These are phyloP conservation scores for Iguana delicatissima DNA, from an alignment of 2,797 vertebrate genomes.

Conservation along the genomic window DNA sequence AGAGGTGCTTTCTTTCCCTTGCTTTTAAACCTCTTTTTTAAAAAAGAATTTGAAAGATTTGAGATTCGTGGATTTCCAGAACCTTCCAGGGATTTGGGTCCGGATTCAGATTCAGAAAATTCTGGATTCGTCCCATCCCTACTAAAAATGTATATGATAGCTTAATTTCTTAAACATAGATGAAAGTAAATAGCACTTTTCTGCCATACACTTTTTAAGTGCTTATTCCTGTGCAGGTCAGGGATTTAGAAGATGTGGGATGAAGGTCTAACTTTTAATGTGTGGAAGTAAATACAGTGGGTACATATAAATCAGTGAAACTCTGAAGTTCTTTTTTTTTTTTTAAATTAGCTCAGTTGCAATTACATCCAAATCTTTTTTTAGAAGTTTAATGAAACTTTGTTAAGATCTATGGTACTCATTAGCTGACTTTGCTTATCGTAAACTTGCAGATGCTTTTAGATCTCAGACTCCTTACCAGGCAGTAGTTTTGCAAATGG, in stretches of 20 bases:
- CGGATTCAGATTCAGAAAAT: too few species aligned
- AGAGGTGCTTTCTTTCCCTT: too few species aligned
- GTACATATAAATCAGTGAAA: neutral
- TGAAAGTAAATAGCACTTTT: neutral
- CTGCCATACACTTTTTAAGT: neutral
- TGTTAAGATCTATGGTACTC: constrained; percentile 35
- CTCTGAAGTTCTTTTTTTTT: neutral
- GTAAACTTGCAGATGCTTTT: constrained; percentile 31
- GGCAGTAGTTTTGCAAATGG: constrained; percentile 54
- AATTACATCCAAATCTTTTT: neutral
- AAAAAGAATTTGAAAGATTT: too few species aligned
- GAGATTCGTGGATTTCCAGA: too few species aligned
- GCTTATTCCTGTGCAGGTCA: neutral
- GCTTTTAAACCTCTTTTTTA: too few species aligned
- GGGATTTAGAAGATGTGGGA: neutral
- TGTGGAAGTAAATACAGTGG: neutral
- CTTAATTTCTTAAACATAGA: neutral
- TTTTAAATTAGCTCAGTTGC: neutral
- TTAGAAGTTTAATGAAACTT: constrained; percentile 19
- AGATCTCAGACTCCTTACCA: constrained; percentile 37
- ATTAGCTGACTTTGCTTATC: constrained; percentile 54
- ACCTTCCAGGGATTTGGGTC: too few species aligned
- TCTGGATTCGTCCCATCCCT: too few species aligned
- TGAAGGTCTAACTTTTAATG: neutral
- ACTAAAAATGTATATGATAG: neutral